Evolutionary conservation across 1,140 invertebrate genomes (phyloP), one percentile per base, ranked within the genome.

Genomic region (Helicoverpa zea): DNA sequence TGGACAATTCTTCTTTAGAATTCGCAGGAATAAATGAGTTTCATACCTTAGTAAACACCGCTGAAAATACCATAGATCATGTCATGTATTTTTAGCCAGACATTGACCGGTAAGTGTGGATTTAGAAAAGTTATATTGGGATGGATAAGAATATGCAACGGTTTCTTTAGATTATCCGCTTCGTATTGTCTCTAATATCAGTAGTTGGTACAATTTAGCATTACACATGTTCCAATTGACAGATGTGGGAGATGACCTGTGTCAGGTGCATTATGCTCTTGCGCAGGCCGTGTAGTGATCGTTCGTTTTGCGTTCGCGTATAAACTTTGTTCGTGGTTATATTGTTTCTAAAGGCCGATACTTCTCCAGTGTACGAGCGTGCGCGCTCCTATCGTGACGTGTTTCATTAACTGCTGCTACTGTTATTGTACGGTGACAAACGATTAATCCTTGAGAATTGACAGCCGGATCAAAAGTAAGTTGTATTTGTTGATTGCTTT

Each of bases 321-420:
- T 58, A 59, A 64, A 63, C 56, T 16, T 23, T n/a, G 70, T 29
- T 35, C 54, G 54, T 64, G 59, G 61, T 77, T 64, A 29, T 58
- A 58, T 52, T 49, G 74, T 73, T 73, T 73, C 12, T 54, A 35
- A 51, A 61, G 56, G 74, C 43, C 59, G 12, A 58, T 59, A 49
- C 29, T 30, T 51, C 74, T 64, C 58, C 66, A 79, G 78, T 79
- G 5, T 47, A 47, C 66, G 43, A 79, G 66, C 68, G 78, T 70
- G 56, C 78, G 78, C 78, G 78, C 47, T 61, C 13, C 68, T 72
- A 47, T 52, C 43, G 52, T 12, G 54, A 79, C 78, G 78, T 81
- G 61, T 76, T 68, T 70, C 63, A 72, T 59, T n/a, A 63, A 51
- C 23, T n/a, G 23, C 52, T 58, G 29, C 13, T 52, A 52, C 49